These are phyloP conservation scores for Crenichthys baileyi DNA, from an alignment of 2,797 vertebrate genomes.

Conservation along the genomic window DNA sequence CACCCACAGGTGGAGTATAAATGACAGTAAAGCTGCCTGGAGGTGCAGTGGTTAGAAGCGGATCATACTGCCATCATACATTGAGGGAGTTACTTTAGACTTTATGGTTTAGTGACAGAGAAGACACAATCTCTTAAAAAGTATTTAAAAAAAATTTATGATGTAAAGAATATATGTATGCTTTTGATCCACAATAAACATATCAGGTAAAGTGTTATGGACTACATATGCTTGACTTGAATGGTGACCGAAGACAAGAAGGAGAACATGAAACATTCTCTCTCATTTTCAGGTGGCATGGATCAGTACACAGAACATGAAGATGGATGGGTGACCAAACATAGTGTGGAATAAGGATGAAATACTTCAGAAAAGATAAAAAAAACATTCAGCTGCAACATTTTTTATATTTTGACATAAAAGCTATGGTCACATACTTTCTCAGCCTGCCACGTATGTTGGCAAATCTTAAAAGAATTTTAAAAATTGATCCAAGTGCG, in stretches of 20 bases:
- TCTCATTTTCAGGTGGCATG: not conserved
- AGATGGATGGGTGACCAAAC: not conserved
- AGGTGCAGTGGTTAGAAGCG: slow-evolving; percentile 13
- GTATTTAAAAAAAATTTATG: not conserved
- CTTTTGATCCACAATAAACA: not conserved
- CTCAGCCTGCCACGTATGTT: too few relatives aligned
- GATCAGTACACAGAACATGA: not conserved
- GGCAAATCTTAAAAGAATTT: too few relatives aligned
- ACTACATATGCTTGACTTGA: not conserved
- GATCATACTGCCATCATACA: slow-evolving; percentile 17
- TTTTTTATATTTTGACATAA: not conserved
- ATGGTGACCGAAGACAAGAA: not conserved
- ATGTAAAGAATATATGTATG: not conserved
- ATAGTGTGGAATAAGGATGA: not conserved
- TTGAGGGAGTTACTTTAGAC: slow-evolving; percentile 21
- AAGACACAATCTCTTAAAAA: not conserved
- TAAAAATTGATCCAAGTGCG: not conserved
- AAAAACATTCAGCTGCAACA: not conserved
- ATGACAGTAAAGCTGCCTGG: slow-evolving; percentile 31
- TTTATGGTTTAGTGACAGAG: slow-evolving; percentile 14
- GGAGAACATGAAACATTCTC: not conserved
- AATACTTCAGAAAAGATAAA: not conserved
- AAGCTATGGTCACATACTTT: too few relatives aligned
- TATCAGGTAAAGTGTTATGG: not conserved
- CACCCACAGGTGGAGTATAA: slow-evolving; percentile 38